Conservation (phyloP, 2,797 vertebrate species). For the Synanceia verrucosa region DNA sequence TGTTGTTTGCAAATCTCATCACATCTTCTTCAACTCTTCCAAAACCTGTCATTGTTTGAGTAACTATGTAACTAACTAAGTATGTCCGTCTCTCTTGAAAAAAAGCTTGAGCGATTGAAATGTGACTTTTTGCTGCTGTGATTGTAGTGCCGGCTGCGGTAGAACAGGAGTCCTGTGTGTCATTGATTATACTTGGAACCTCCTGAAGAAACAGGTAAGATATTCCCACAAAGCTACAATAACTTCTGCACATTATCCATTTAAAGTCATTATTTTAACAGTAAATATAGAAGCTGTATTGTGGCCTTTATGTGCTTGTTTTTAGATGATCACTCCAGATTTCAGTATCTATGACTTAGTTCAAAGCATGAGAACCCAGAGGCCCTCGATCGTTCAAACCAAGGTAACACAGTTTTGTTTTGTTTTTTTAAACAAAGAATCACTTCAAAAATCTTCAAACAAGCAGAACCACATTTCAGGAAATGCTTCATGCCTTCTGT, state of each 20-base stretch:
- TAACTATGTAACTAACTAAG: too few relatives aligned
- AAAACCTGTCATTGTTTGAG: too few relatives aligned
- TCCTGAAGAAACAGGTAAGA: constrained; percentile 90
- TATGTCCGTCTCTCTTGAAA: neutral
- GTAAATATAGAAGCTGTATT: neutral
- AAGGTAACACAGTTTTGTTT: constrained; percentile 81
- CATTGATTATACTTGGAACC: constrained; percentile 94
- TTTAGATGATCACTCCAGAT: constrained; percentile 89
- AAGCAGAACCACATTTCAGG: constrained; percentile 33
- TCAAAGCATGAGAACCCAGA: constrained; percentile 93
- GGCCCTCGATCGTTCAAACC: constrained; percentile 95
- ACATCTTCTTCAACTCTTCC: too few relatives aligned
- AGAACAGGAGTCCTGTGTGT: constrained; percentile 94
- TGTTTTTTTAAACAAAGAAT: neutral
- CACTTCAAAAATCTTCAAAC: neutral
- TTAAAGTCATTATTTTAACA: neutral
- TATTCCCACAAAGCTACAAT: neutral
- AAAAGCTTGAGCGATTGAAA: neutral
- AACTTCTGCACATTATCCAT: neutral
- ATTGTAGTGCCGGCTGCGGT: constrained; percentile 92
- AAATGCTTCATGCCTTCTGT: neutral
- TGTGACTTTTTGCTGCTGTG: constrained; percentile 15
- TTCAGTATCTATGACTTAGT: constrained; percentile 91
- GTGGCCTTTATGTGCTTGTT: constrained; percentile 17
- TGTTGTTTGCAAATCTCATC: too few relatives aligned